Conservation (phyloP, 2,797 vertebrate genomes). For the Galago senegalensis region DNA sequence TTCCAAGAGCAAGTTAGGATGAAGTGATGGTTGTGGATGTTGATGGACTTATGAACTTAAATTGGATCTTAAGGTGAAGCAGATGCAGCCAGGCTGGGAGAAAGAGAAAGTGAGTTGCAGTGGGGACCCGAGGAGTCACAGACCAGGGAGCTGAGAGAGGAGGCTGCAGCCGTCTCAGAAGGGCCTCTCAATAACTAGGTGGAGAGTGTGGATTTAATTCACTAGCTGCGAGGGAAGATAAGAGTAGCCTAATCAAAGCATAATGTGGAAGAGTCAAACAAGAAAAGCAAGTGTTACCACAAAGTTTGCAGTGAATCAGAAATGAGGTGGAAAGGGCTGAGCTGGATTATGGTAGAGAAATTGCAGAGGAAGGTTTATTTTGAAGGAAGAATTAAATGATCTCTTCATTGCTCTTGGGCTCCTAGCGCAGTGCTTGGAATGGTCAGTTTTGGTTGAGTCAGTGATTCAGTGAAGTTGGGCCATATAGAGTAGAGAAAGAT, state of each 20-base stretch:
- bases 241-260: not conserved
- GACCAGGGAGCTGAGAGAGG: not conserved
- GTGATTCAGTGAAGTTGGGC: not conserved
- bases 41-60: not conserved
- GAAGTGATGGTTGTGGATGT: not conserved
- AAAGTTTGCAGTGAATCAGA: not conserved
- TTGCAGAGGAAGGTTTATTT: not conserved
- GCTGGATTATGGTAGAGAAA: not conserved
- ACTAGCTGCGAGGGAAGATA: not conserved
- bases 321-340: not conserved
- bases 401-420: not conserved
- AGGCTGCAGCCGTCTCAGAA: not conserved
- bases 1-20: not conserved
- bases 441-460: not conserved
- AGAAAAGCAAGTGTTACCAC: not conserved
- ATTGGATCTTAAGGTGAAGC: not conserved
- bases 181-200: not conserved
- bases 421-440: not conserved
- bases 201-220: conserved; percentile 14
- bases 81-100: not conserved
- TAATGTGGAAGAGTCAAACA: not conserved
- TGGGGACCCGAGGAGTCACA: not conserved
- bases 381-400: not conserved
- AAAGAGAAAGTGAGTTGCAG: not conserved
- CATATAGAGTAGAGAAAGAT: not conserved